These are phyloP conservation scores for Amblyornis subalaris DNA, from an alignment of 2,113 vertebrate species.

Conservation along the genomic window DNA sequence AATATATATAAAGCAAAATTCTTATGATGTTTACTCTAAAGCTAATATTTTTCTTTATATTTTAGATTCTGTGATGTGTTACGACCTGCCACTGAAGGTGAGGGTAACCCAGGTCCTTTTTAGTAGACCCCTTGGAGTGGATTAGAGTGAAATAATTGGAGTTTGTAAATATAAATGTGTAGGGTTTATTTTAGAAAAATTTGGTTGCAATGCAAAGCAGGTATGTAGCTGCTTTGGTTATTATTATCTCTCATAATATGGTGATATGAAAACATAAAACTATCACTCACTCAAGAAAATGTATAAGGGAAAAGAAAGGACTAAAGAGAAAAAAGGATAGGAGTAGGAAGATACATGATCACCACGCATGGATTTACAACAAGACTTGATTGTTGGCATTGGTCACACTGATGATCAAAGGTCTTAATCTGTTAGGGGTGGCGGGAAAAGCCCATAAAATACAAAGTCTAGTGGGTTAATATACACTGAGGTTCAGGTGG, in stretches of 20 bases:
- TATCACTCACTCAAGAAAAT: not conserved
- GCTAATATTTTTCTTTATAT: not conserved
- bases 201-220: not conserved
- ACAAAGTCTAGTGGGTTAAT: not conserved
- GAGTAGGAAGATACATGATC: not conserved
- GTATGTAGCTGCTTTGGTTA: not conserved
- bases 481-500: not conserved
- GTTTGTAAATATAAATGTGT: not conserved
- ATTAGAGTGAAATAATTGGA: not conserved
- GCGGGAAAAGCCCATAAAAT: not conserved
- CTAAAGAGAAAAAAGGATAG: not conserved
- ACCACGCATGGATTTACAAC: not conserved
- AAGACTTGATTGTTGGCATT: not conserved
- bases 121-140: not conserved
- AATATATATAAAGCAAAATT: not conserved
- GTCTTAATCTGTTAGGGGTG: not conserved
- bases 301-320: not conserved
- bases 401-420: accelerated
- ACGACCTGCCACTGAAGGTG: not conserved
- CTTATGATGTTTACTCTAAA: not conserved
- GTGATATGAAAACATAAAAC: not conserved
- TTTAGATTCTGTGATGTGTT: not conserved
- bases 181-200: not conserved
- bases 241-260: not conserved
- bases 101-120: not conserved